A percentile compares a stretch with the other conserved stretches of the same genome.
Conservation (phyloP, 2,888 invertebrate species). For the Cataglyphis cursor region DNA sequence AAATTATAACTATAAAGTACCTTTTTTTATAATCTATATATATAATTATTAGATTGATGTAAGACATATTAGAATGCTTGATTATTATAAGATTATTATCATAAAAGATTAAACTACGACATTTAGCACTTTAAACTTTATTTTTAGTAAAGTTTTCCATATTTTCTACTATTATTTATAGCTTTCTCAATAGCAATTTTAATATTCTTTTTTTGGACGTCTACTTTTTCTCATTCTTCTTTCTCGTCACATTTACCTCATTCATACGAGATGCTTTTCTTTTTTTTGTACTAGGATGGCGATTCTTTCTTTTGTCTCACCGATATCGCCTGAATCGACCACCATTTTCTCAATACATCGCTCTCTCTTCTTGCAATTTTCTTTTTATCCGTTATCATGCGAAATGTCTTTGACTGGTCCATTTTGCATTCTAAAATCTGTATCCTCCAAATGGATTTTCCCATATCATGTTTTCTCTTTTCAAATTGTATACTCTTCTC, state of each 20-base stretch:
- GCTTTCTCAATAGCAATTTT: conserved; percentile 14
- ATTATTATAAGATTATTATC: not conserved
- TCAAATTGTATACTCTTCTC: not conserved
- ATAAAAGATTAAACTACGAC: not conserved
- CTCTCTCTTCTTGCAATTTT: conserved; percentile 35
- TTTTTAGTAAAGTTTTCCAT: not conserved
- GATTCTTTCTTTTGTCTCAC: conserved; percentile 49
- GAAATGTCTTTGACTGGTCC: conserved; percentile 19
- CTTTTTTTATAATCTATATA: not conserved
- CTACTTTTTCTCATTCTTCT: conserved; percentile 12
- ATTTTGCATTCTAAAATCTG: not conserved
- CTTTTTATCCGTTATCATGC: not conserved
- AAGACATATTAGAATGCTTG: not conserved
- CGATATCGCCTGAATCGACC: conserved; percentile 68
- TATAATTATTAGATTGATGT: not conserved
- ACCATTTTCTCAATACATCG: conserved; percentile 62
- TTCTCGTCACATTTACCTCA: not conserved
- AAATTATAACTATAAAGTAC: not conserved
- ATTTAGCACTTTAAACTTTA: conserved; percentile 2
- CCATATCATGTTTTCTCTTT: not conserved
- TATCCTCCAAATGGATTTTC: conserved; percentile 6
- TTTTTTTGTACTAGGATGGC: not conserved
- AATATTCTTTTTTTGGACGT: conserved; percentile 2
- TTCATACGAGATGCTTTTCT: not conserved
- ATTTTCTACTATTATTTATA: conserved; percentile 15